A percentile compares a stretch with the other conserved stretches of the same genome.
Evolutionary conservation across 2,113 vertebrate species (phyloP).

Genomic region (Buteo buteo): DNA sequence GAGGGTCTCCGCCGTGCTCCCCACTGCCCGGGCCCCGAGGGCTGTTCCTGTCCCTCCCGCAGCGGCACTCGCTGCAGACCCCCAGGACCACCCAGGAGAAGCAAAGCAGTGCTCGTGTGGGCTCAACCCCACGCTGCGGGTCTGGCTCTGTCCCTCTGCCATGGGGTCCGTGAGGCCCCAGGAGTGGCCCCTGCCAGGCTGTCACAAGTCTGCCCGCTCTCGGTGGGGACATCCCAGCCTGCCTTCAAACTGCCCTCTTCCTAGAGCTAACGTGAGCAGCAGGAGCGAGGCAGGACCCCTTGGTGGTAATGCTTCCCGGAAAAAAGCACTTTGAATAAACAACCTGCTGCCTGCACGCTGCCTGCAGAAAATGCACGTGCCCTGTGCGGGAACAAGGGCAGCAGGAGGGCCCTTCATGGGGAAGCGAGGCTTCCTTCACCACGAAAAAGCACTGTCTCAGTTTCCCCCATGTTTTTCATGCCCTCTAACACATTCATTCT

Average conservation of each 20-base stretch:
- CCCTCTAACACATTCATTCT: conserved; percentile 38
- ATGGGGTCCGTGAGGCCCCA: neutral
- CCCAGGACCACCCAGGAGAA: neutral
- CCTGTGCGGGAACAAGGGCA: neutral
- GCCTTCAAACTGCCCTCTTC: neutral
- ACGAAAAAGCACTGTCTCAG: neutral
- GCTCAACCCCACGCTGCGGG: neutral
- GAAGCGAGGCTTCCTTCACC: neutral
- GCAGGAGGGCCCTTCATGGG: neutral
- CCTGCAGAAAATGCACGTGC: neutral
- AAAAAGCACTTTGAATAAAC: neutral
- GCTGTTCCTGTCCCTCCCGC: neutral
- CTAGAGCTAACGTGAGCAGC: rapidly evolving
- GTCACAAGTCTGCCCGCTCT: neutral
- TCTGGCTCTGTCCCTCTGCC: neutral
- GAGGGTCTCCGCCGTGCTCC: neutral
- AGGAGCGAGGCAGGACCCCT: neutral
- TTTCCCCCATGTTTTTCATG: conserved; percentile 10
- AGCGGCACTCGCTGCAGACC: neutral
- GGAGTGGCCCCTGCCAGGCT: neutral
- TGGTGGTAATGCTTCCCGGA: neutral
- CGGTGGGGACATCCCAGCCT: rapidly evolving
- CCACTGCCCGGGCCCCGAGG: neutral
- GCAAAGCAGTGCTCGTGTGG: neutral
- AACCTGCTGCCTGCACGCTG: neutral